These are phyloP conservation scores for Loris lydekkerianus DNA, from an alignment of 2,797 vertebrate genomes.

Conservation along the genomic window DNA sequence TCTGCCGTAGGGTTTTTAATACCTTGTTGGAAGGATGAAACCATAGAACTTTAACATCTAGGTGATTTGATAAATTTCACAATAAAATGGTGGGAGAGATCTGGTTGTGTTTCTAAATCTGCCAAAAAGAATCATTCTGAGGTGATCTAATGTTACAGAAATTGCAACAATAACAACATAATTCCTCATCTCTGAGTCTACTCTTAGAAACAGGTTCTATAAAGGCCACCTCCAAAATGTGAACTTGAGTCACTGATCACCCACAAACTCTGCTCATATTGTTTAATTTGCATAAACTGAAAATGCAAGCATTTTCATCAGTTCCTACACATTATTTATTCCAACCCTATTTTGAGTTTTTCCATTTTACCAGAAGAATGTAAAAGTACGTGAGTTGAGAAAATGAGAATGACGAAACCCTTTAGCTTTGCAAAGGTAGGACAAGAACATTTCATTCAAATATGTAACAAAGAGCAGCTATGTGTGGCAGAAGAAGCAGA, in stretches of 20 bases:
- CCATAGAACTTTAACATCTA: not conserved
- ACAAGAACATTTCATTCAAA: not conserved
- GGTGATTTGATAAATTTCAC: not conserved
- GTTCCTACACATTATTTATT: not conserved
- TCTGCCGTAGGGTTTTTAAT: not conserved
- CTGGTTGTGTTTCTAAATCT: not conserved
- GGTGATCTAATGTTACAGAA: not conserved
- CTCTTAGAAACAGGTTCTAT: not conserved
- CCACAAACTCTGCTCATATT: not conserved
- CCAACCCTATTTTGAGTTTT: not conserved
- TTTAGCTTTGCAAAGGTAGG: not conserved
- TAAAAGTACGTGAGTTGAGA: not conserved
- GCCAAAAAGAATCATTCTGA: not conserved
- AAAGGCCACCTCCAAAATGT: not conserved
- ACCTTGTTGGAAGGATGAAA: not conserved
- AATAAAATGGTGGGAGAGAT: not conserved
- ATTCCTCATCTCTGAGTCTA: not conserved
- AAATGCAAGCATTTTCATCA: not conserved
- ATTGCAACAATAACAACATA: not conserved
- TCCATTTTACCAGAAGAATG: not conserved
- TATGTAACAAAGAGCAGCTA: accelerated
- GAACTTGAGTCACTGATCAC: not conserved
- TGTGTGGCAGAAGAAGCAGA: not conserved
- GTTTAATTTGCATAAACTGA: not conserved
- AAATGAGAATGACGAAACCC: not conserved